These are phyloP conservation scores for Diarsia dahlii DNA, from an alignment of 2,888 invertebrate species.

Conservation along the genomic window DNA sequence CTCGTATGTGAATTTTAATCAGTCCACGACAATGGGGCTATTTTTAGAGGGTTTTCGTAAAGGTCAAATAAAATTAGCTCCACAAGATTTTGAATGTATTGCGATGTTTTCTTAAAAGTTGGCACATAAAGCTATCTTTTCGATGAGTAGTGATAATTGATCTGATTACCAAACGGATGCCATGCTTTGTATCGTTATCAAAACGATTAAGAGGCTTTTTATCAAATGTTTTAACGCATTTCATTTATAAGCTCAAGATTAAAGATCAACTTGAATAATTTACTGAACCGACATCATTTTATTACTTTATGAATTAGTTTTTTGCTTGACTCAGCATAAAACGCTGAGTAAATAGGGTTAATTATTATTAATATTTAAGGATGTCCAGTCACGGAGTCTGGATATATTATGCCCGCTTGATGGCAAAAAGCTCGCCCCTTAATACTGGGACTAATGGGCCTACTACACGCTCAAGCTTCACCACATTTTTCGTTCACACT, in stretches of 20 bases:
- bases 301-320: not conserved
- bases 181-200: not conserved
- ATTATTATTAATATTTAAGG: too few species aligned
- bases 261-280: not conserved
- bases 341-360: too few species aligned
- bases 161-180: not conserved
- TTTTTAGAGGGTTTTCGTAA: too few species aligned
- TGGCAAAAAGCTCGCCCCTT: too few species aligned
- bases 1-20: too few species aligned
- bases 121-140: constrained; percentile 1
- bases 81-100: constrained; percentile 5
- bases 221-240: not conserved
- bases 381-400: too few species aligned
- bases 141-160: not conserved
- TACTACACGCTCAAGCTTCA: too few species aligned
- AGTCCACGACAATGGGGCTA: too few species aligned
- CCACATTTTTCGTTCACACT: too few species aligned
- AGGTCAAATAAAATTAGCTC: not conserved
- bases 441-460: too few species aligned
- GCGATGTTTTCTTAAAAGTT: constrained; percentile 2
- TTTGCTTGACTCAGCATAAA: too few species aligned
- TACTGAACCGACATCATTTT: not conserved
- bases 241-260: not conserved
- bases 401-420: too few species aligned
- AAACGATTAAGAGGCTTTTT: not conserved